Base-by-base conservation (phyloP, 2,888 invertebrate genomes). In the Eristalis tenax region DNA sequence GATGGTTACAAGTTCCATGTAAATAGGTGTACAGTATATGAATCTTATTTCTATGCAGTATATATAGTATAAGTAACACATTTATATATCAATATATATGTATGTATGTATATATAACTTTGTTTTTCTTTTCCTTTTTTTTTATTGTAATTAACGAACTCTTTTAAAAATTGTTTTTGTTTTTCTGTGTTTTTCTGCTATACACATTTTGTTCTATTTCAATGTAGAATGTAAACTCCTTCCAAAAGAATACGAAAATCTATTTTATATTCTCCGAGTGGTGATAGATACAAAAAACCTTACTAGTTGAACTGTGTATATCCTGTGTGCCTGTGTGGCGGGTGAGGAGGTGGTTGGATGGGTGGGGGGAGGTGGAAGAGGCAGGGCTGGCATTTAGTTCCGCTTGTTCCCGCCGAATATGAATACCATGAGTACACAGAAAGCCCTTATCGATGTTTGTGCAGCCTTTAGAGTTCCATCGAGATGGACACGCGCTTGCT, bases 21-120 rank as follows among this genome's bases (percentile, higher is more conserved):
- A 66, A 75, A 76, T 69, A 77, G 77, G 50, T 78, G 75, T 76
- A 78, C 74, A 83, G 64, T 69, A 69, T 78, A 78, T 87, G 76
- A 80, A 70, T 68, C 87, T 87, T 83, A 87, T 64, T 13, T 56
- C 79, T 87, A 87, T 75, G 76, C 83, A 75, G 66, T 87, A 87
- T 87, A 77, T 70, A 70, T 70, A 65, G 50, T 79, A 83, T 87
- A 87, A 73, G 79, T 80, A 87, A 87, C 83, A 87, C 76, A 83
- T 87, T 83, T 78, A 80, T 87, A 87, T 83, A 83, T 82, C 77
- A 82, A 66, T 80, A 81, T 64, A 75, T 68, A 68, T 74, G 50
- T 38, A 38, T 71, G 43, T 66, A 81, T 71, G 43, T 66, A 81
- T 70, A 64, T 40, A 65, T 66, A 69, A 40, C 11, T 70, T 70